Percentiles rank a stretch among this genome's conserved stretches.
These are phyloP conservation scores for Aphelenchoides avenae DNA, from an alignment of 1,140 invertebrate genomes.

Conservation along the genomic window DNA sequence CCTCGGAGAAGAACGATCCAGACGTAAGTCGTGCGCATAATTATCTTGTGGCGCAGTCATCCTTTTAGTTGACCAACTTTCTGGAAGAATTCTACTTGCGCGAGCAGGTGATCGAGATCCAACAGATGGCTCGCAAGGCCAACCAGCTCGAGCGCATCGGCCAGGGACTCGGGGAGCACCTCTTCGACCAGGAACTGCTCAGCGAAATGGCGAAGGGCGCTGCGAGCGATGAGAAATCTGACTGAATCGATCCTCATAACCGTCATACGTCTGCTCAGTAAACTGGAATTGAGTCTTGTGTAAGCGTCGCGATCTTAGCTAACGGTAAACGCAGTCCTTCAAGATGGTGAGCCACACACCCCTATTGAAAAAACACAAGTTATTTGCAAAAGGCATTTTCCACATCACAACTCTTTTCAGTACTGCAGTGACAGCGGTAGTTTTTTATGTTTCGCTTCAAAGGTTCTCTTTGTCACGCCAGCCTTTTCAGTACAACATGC, in stretches of 20 bases:
- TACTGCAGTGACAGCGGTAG: not conserved
- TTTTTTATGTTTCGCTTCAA: not conserved
- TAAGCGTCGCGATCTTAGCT: no score
- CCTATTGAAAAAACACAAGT: no score
- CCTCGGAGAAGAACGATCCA: conserved; percentile 68
- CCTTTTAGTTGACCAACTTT: conserved; percentile 49
- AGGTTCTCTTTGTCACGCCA: not conserved
- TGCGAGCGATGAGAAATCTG: no score
- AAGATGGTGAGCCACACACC: no score
- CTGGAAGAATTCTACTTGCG: conserved; percentile 45
- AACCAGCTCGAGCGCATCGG: conserved; percentile 71
- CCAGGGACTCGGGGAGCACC: conserved; percentile 69
- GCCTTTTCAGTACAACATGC: conserved; percentile 65
- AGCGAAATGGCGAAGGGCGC: no score
- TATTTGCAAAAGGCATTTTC: no score
- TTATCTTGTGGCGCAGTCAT: conserved; percentile 1
- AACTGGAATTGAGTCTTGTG: no score
- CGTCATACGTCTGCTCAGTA: no score
- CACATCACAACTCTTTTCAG: no score
- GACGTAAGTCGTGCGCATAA: conserved; percentile 60
- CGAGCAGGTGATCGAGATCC: conserved; percentile 69
- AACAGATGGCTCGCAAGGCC: conserved; percentile 70
- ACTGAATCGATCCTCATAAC: no score
- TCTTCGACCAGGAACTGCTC: conserved; percentile 68
- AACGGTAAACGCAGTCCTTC: no score